Conservation (phyloP, 2,113 vertebrate genomes). For the Butorides virescens region DNA sequence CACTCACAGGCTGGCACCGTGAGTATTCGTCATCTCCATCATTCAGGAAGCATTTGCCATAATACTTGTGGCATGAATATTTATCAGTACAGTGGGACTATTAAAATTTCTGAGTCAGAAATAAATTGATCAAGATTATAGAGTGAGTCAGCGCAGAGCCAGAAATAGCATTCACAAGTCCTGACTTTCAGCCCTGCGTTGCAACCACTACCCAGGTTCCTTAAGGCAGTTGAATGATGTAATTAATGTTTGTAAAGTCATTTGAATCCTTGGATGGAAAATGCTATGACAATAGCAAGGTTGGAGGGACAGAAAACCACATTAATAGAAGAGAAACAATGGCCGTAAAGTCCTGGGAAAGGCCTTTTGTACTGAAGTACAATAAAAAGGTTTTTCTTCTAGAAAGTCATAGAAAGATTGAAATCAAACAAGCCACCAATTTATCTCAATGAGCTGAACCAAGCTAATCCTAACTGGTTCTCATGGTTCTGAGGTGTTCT, state of each 20-base stretch:
- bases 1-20: not conserved
- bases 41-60: slow-evolving; percentile 1
- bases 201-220: not conserved
- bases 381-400: not conserved
- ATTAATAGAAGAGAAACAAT: not conserved
- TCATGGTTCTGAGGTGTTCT: not conserved
- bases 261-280: not conserved
- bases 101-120: slow-evolving; percentile 58
- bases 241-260: slow-evolving; percentile 8
- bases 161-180: slow-evolving; percentile 56
- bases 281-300: slow-evolving; percentile 1
- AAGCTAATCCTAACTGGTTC: not conserved
- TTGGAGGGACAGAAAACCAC: not conserved
- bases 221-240: not conserved
- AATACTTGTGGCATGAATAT: slow-evolving; percentile 40
- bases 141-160: slow-evolving; percentile 42
- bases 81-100: slow-evolving; percentile 52
- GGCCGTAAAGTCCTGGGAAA: not conserved
- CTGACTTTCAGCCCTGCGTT: slow-evolving; percentile 30
- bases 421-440: not conserved
- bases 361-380: not conserved
- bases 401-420: not conserved
- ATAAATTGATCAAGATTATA: slow-evolving; percentile 57
- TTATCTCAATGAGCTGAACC: not conserved
- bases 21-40: slow-evolving; percentile 13